phyloP scores from a whole-genome alignment of 92 coral and sea anemone species.

The Scolanthus callimorphus region DNA sequence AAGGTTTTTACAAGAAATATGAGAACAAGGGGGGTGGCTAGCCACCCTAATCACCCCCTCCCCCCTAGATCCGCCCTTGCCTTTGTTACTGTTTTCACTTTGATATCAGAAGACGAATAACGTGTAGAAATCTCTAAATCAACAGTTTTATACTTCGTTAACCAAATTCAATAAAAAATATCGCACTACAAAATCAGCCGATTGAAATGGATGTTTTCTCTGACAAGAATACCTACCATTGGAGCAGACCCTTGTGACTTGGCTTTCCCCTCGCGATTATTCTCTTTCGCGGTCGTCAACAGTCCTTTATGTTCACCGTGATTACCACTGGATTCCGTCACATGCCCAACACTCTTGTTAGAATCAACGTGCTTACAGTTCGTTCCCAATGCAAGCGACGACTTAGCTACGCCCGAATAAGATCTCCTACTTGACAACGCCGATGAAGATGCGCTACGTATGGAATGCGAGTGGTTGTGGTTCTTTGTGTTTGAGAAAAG shows the following conservation, averaged over 20 bases:
- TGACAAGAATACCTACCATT: not conserved
- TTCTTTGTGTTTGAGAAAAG: not conserved
- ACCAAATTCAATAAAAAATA: too few relatives aligned
- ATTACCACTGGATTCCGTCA: not conserved
- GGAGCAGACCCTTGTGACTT: not conserved
- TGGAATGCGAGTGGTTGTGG: not conserved
- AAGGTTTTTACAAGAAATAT: too few relatives aligned
- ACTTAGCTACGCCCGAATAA: conserved; percentile 48
- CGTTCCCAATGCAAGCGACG: conserved; percentile 4
- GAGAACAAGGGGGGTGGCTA: too few relatives aligned
- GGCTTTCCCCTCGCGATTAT: conserved; percentile 3
- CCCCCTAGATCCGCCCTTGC: too few relatives aligned
- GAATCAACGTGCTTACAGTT: conserved; percentile 3
- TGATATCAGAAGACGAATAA: too few relatives aligned
- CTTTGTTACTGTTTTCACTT: too few relatives aligned
- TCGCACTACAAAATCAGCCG: too few relatives aligned
- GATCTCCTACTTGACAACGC: conserved; percentile 11
- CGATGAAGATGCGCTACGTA: not conserved
- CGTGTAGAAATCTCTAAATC: too few relatives aligned
- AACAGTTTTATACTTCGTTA: too few relatives aligned
- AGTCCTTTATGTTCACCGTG: not conserved
- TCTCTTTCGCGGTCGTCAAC: not conserved
- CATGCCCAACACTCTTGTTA: not conserved
- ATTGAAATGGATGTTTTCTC: too few relatives aligned
- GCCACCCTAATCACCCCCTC: too few relatives aligned